These are phyloP conservation scores for Platysteira castanea DNA, from an alignment of 2,113 vertebrate species.

Conservation along the genomic window DNA sequence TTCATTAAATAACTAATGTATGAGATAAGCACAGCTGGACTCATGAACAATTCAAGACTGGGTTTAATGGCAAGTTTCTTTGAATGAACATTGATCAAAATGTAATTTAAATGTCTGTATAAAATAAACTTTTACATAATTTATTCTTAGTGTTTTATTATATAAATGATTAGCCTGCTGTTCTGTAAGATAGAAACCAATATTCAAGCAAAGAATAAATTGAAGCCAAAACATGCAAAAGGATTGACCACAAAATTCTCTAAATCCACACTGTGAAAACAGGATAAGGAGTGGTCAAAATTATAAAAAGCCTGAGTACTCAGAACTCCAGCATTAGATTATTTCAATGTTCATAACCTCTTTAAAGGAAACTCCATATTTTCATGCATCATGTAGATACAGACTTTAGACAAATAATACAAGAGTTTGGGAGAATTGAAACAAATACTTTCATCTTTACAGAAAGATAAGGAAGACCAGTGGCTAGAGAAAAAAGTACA, in stretches of 20 bases:
- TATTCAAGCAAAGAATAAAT: neutral
- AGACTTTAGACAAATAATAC: neutral
- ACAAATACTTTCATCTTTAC: slow-evolving; percentile 26
- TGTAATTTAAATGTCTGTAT: neutral
- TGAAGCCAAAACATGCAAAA: neutral
- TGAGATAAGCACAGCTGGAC: neutral
- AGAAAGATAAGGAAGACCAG: slow-evolving; percentile 95
- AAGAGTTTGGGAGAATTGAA: neutral
- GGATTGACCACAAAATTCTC: neutral
- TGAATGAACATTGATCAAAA: neutral
- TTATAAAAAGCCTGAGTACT: neutral
- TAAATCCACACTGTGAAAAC: neutral
- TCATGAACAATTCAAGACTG: neutral
- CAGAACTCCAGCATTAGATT: neutral
- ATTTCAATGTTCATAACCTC: neutral
- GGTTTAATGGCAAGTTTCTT: neutral
- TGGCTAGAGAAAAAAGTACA: slow-evolving; percentile 96
- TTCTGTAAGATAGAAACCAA: neutral
- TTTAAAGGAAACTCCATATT: neutral
- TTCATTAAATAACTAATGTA: neutral
- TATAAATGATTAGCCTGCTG: neutral
- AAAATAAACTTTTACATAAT: neutral
- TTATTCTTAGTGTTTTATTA: neutral
- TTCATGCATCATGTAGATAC: neutral
- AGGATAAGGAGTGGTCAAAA: neutral